Base-by-base conservation (phyloP, 2,888 invertebrate genomes). In the Agrotis segetum region DNA sequence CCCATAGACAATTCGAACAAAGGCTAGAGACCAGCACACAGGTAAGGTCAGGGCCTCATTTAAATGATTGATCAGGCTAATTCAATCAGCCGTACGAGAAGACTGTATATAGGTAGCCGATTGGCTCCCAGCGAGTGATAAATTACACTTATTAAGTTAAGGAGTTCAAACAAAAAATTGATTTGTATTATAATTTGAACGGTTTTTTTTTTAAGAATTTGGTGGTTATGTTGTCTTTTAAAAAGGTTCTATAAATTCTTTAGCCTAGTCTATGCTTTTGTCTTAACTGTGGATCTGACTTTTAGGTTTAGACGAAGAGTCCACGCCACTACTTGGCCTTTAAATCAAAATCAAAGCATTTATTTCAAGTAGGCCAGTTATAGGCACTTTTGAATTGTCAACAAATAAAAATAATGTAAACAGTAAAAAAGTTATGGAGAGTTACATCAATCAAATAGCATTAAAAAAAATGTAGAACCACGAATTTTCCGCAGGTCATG, bases 31-130 rank as follows among this genome's bases (percentile, higher is more conserved):
- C 59, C 61, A 67, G 40, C 70, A 70, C 71, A 68, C 67, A 74
- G 63, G 70, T 72, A 85, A 81, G 85, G 82, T 77, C 84, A 87
- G 83, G 76, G 74, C 87, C 86, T 88, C 87, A 92, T 92, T 91
- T 89, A 88, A 74, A 91, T 94, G 94, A 95, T 94, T 89, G 87
- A 95, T 94, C 88, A 77, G 85, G 78, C 89, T 92, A 94, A 94
- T 94, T 94, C 90, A 94, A 94, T 94, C 93, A 93, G 87, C 86
- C 79, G 77, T 71, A 81, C 83, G 85, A 68, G 88, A 88, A 87
- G 86, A 67, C 81, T 77, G 84, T 78, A n/a, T n/a, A n/a, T n/a
- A 90, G 90, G 94, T 94, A 94, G 95, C 93, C 81, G 85, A 87
- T 85, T 85, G 88, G 84, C 83, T 87, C 75, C 90, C 89, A 81